Evolutionary conservation across 2,888 invertebrate species (phyloP), one percentile per base, ranked within the genome.

Genomic region (Asteroscopus sphinx): DNA sequence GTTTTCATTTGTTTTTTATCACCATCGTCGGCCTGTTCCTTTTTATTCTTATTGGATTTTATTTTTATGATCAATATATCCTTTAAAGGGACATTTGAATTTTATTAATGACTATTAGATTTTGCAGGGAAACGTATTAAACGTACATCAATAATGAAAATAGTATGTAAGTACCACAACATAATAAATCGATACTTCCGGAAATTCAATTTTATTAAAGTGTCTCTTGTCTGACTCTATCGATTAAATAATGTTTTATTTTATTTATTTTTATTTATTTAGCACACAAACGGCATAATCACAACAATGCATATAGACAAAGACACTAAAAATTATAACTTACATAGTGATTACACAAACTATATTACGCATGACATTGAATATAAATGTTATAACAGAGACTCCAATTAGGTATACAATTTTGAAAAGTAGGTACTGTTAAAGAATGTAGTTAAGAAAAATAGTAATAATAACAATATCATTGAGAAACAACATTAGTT

Each of bases 1-100:
- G 73, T 77, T 83, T 82, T 80, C 77, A 84, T 87, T 86, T 80
- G 74, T 81, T 69, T 81, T 21, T 87, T 87, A 85, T 82, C 62
- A 68, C 80, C 73, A 71, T 72, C 61, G 77, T 62, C 57, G 46
- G 55, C 69, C 73, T 73, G 73, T 70, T 79, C 63, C 76, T 69
- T 80, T 85, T 84, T 82, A 80, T 79, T 78, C 77, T 81, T 80
- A 84, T 84, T 82, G 79, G 76, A 76, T 79, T 80, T 79, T 73
- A 73, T 79, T 79, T 80, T 74, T 71, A 73, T 78, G 67, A 71
- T 61, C 62, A 72, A 73, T 68, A 69, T 68, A 64, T 62, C 30
- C 41, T 55, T 36, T 62, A 60, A 52, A 49, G 52, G 58, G 47
- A 40, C 46, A 35, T 68, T 68, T 53, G 52, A 61, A 62, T 61